A percentile compares a stretch with the other conserved stretches of the same genome.
These are phyloP conservation scores for Sander lucioperca DNA, from an alignment of 2,113 vertebrate species.

Conservation along the genomic window DNA sequence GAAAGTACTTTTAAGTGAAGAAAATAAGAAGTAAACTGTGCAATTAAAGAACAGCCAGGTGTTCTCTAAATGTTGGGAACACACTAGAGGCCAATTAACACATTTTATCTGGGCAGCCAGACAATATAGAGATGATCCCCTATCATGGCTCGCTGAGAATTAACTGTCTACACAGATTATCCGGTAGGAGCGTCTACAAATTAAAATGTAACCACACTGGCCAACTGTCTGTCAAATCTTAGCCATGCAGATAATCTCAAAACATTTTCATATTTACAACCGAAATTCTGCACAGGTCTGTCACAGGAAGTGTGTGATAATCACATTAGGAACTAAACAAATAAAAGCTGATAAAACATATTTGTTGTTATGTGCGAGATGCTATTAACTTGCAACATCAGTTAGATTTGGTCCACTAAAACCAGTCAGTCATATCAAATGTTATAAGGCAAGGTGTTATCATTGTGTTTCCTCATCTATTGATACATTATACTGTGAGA, in stretches of 20 bases:
- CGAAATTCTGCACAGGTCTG: neutral
- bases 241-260: slow-evolving; percentile 15
- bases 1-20: slow-evolving; percentile 5
- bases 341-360: too few relatives aligned
- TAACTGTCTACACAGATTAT: slow-evolving; percentile 43
- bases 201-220: slow-evolving; percentile 21
- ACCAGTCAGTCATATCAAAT: neutral
- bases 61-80: slow-evolving; percentile 53
- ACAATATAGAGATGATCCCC: slow-evolving; percentile 53
- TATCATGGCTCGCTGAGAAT: slow-evolving; percentile 36
- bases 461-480: neutral
- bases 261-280: neutral
- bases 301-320: neutral
- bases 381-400: neutral
- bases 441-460: neutral
- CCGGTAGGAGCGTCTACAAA: neutral
- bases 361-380: neutral
- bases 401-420: neutral
- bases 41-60: slow-evolving; percentile 64
- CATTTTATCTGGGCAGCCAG: slow-evolving; percentile 63
- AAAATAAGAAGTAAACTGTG: slow-evolving; percentile 39
- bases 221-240: slow-evolving; percentile 21
- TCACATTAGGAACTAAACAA: neutral
- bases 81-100: slow-evolving; percentile 69
- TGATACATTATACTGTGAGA: neutral